Percentiles rank a stretch among this genome's conserved stretches.
phyloP scores from a whole-genome alignment of 2,888 invertebrate genomes.

The Leptopilina syphax region DNA sequence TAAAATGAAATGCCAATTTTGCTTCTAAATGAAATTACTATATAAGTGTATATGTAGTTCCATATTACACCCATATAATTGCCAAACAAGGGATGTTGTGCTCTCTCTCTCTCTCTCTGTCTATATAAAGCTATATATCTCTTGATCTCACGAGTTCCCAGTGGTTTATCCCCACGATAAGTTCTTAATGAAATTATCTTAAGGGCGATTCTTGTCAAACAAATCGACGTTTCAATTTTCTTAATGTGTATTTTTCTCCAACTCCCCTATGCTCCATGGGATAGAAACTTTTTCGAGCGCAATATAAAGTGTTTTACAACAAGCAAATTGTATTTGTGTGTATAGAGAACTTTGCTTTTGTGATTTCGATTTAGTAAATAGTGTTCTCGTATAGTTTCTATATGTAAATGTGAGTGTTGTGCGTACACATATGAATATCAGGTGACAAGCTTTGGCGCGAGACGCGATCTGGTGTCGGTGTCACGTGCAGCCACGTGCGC shows the following conservation, averaged over 20 bases:
- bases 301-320: too few species aligned
- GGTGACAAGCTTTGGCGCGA: slow-evolving; percentile 47
- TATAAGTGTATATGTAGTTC: not conserved
- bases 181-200: slow-evolving; percentile 73
- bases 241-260: slow-evolving; percentile 70
- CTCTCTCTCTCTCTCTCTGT: not conserved
- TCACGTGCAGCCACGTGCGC: slow-evolving; percentile 71
- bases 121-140: not conserved
- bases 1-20: too few species aligned
- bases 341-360: slow-evolving; percentile 47
- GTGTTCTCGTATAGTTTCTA: not conserved
- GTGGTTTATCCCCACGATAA: slow-evolving; percentile 47
- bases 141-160: slow-evolving; percentile 41
- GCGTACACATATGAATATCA: slow-evolving; percentile 40
- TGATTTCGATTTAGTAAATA: slow-evolving; percentile 44
- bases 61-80: not conserved
- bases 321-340: too few species aligned
- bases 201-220: slow-evolving; percentile 68
- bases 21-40: not conserved
- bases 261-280: slow-evolving; percentile 54
- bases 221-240: slow-evolving; percentile 77
- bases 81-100: not conserved
- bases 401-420: not conserved
- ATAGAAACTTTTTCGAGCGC: slow-evolving; percentile 50
- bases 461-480: slow-evolving; percentile 60